A percentile compares a stretch with the other conserved stretches of the same genome.
Conservation (phyloP, 2,797 vertebrate species). For the Aplochiton taeniatus region DNA sequence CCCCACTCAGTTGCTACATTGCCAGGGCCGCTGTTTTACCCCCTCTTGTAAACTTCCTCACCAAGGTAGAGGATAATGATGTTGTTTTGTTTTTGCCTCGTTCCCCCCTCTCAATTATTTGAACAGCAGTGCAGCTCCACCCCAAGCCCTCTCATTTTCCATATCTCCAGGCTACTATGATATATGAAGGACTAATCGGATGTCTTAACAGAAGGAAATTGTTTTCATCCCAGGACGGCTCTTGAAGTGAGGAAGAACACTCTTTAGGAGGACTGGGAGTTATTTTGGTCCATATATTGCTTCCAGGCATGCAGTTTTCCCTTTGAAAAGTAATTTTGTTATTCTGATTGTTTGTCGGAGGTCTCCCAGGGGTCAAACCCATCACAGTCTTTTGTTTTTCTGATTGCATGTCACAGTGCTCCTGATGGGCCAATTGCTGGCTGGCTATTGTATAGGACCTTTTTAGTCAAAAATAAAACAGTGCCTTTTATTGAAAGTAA, state of each 20-base stretch:
- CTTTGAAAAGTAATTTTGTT: neutral
- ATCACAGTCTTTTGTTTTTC: neutral
- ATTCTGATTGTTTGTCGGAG: neutral
- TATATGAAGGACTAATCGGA: conserved; percentile 36
- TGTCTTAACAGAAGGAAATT: conserved; percentile 2
- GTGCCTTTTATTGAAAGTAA: no score
- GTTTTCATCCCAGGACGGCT: conserved; percentile 4
- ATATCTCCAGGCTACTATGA: conserved; percentile 36
- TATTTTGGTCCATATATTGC: neutral
- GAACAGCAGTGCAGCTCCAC: conserved; percentile 59
- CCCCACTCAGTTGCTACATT: conserved; percentile 40
- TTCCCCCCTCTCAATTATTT: conserved; percentile 49
- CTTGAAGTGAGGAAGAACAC: neutral
- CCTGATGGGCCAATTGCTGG: conserved; percentile 7
- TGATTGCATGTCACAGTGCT: neutral
- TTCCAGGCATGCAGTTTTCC: neutral
- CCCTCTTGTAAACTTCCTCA: conserved; percentile 69
- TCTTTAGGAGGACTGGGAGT: conserved; percentile 4
- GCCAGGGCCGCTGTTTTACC: conserved; percentile 55
- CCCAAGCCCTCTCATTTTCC: conserved; percentile 22
- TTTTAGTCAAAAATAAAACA: no score
- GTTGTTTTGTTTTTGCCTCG: conserved; percentile 60
- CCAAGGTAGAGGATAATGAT: conserved; percentile 61
- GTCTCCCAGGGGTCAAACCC: neutral
- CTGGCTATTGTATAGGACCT: neutral